A percentile compares a stretch with the other conserved stretches of the same genome.
phyloP scores from a whole-genome alignment of 2,888 invertebrate genomes.

The Cheilosia variabilis region DNA sequence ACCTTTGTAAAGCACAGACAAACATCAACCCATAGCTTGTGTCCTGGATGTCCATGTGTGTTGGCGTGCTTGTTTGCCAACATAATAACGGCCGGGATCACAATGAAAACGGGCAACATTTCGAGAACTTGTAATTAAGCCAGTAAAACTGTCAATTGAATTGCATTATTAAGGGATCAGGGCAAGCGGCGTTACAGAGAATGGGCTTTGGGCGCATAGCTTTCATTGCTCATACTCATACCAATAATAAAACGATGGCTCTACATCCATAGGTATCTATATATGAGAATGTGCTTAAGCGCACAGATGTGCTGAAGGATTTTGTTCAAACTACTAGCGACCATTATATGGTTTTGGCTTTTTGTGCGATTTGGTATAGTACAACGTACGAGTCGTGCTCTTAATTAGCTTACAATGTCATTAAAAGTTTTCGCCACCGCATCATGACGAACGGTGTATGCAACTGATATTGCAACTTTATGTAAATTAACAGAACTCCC shows the following conservation, averaged over 20 bases:
- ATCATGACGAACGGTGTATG: not conserved
- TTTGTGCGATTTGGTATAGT: not conserved
- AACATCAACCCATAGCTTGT: slow-evolving; percentile 25
- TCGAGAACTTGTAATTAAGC: slow-evolving; percentile 68
- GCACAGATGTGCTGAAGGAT: slow-evolving; percentile 41
- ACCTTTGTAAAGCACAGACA: slow-evolving; percentile 47
- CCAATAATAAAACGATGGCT: slow-evolving; percentile 5
- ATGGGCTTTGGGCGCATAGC: not conserved
- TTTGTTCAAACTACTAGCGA: slow-evolving; percentile 10
- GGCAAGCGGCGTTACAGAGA: not conserved
- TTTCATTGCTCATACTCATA: not conserved
- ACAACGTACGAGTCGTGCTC: slow-evolving; percentile 7
- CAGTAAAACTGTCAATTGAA: slow-evolving; percentile 73
- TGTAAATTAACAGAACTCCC: slow-evolving; percentile 41
- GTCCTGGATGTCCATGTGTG: not conserved
- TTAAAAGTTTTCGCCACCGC: slow-evolving; percentile 53
- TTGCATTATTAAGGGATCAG: slow-evolving; percentile 71
- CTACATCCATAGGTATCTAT: not conserved
- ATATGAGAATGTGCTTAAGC: slow-evolving; percentile 5
- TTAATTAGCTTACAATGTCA: slow-evolving; percentile 65
- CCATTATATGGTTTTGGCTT: slow-evolving; percentile 7
- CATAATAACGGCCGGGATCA: slow-evolving; percentile 41
- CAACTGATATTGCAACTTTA: slow-evolving; percentile 29
- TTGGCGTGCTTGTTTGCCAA: slow-evolving; percentile 43
- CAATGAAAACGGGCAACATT: slow-evolving; percentile 30